phyloP scores from a whole-genome alignment of 2,113 vertebrate species.

The Ceyx margarethae region DNA sequence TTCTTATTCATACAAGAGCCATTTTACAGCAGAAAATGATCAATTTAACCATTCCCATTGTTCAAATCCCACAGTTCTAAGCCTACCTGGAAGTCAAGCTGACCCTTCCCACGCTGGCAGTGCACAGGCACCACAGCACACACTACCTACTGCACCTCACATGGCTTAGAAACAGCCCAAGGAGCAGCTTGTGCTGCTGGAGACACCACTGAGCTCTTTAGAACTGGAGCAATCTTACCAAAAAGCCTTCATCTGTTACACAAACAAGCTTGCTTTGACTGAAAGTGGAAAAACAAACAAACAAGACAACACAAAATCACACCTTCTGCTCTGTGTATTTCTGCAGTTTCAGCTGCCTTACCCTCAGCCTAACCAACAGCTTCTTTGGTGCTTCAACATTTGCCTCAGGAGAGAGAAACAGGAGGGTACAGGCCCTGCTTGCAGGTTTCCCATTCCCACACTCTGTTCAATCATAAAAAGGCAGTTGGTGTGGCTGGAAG shows the following conservation, averaged over 20 bases:
- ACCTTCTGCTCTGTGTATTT: neutral
- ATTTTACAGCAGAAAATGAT: neutral
- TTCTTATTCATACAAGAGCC: neutral
- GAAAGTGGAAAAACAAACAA: neutral
- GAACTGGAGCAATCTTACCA: neutral
- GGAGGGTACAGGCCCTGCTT: rapidly evolving
- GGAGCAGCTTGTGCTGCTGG: rapidly evolving
- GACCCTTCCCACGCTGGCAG: neutral
- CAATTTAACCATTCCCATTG: neutral
- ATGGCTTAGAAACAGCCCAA: neutral
- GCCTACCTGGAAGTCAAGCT: neutral
- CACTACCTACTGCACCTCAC: rapidly evolving
- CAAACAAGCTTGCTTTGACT: neutral
- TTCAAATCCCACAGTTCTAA: neutral
- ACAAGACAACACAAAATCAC: neutral
- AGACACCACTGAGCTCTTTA: rapidly evolving
- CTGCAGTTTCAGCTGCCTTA: neutral
- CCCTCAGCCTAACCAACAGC: neutral
- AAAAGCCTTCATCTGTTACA: neutral
- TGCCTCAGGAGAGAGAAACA: neutral
- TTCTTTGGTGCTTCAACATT: neutral
- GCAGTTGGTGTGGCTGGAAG: rapidly evolving
- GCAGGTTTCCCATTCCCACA: neutral
- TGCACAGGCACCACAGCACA: rapidly evolving
- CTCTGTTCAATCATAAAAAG: rapidly evolving